phyloP scores from a whole-genome alignment of 2,888 invertebrate genomes.

The Idaea aversata region DNA sequence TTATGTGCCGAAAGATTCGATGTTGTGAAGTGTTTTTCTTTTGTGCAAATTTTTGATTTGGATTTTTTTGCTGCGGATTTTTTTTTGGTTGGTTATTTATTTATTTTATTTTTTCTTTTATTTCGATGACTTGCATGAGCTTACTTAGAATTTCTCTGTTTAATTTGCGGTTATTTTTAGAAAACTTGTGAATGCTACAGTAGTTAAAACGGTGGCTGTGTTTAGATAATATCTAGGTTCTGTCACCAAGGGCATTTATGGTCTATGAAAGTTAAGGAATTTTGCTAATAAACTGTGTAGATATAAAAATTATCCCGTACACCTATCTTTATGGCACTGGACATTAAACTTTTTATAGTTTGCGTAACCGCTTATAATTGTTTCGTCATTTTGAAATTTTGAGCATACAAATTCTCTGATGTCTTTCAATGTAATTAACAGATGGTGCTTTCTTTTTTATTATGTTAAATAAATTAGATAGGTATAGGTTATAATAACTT shows the following conservation, averaged over 20 bases:
- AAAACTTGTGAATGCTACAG: slow-evolving; percentile 13
- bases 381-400: neutral
- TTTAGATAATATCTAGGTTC: neutral
- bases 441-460: neutral
- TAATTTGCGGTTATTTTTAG: neutral
- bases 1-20: slow-evolving; percentile 66
- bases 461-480: neutral
- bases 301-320: neutral
- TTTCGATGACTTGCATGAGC: slow-evolving; percentile 15
- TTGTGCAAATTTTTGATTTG: slow-evolving; percentile 57
- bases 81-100: slow-evolving; percentile 73
- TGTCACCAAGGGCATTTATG: slow-evolving; percentile 11
- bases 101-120: slow-evolving; percentile 43
- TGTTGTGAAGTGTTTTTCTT: slow-evolving; percentile 71
- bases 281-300: slow-evolving; percentile 14
- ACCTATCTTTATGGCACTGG: neutral
- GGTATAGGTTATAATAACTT: no score
- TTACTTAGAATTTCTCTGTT: neutral
- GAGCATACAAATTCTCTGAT: neutral
- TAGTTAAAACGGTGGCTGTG: slow-evolving; percentile 17
- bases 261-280: slow-evolving; percentile 12
- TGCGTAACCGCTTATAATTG: neutral
- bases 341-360: neutral
- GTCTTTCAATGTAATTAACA: neutral
- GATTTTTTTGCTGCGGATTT: slow-evolving; percentile 75